These are phyloP conservation scores for Xestoiulus laeticollis DNA, from an alignment of 2,888 invertebrate genomes.

Conservation along the genomic window DNA sequence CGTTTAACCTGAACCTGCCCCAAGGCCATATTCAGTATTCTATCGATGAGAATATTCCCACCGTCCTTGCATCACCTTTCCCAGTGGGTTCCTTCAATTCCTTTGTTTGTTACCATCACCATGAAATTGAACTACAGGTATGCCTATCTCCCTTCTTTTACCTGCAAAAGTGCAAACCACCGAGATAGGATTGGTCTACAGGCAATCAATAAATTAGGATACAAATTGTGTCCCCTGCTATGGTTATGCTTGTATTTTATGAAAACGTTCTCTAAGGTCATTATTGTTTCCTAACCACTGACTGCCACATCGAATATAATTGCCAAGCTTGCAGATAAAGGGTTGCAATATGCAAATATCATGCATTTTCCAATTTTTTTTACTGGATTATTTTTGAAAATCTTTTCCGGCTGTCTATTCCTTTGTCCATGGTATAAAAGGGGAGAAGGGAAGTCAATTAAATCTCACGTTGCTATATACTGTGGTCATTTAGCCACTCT, in stretches of 20 bases:
- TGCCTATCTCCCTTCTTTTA: constrained; percentile 7
- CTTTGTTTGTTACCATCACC: constrained; percentile 4
- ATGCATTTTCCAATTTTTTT: too few relatives aligned
- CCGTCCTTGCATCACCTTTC: constrained; percentile 24
- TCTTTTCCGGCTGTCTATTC: too few relatives aligned
- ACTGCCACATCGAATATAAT: too few relatives aligned
- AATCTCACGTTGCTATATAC: too few relatives aligned
- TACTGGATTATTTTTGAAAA: too few relatives aligned
- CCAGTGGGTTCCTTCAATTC: constrained; percentile 10
- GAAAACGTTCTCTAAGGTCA: not conserved
- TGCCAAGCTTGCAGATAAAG: too few relatives aligned
- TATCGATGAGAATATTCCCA: constrained; percentile 32
- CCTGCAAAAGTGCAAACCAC: not conserved
- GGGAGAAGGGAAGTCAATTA: too few relatives aligned
- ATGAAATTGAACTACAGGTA: constrained; percentile 31
- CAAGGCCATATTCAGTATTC: not conserved
- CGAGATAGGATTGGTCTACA: not conserved
- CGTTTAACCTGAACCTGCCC: not conserved
- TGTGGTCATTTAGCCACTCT: too few relatives aligned
- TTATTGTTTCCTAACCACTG: too few relatives aligned
- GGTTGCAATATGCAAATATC: too few relatives aligned
- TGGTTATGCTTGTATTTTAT: not conserved
- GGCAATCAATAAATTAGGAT: not conserved
- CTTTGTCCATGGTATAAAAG: too few relatives aligned
- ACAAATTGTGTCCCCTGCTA: not conserved